A percentile compares a stretch with the other conserved stretches of the same genome.
Evolutionary conservation across 2,888 invertebrate genomes (phyloP).

Genomic region (Pardosa pseudoannulata): DNA sequence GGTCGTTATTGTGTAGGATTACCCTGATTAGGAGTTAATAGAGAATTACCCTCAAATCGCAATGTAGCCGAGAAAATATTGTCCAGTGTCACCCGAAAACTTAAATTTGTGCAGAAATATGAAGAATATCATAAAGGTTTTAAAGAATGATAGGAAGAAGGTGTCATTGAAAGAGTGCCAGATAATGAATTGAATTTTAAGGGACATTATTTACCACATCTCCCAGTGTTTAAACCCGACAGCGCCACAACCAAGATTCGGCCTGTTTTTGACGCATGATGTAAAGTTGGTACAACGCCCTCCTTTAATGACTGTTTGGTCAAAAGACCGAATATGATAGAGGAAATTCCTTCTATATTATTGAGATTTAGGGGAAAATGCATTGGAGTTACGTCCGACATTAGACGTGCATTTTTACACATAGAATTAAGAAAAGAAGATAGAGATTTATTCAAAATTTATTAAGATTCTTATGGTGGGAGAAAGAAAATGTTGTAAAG

Average conservation of each 20-base stretch:
- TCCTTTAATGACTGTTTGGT: constrained; percentile 16
- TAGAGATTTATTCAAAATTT: constrained; percentile 14
- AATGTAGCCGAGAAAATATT: constrained; percentile 19
- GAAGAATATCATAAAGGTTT: constrained; percentile 1
- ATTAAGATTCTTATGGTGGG: too few relatives aligned
- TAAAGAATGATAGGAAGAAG: constrained; percentile 4
- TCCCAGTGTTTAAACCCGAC: constrained; percentile 73
- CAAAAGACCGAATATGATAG: constrained; percentile 18
- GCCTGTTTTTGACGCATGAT: constrained; percentile 73
- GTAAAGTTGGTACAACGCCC: constrained; percentile 5
- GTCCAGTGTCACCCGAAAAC: constrained; percentile 15
- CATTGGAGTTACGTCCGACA: constrained; percentile 1
- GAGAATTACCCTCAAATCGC: background rate
- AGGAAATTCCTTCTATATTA: constrained; percentile 20
- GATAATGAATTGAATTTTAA: background rate
- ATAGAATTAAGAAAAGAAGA: background rate
- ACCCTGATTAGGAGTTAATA: background rate
- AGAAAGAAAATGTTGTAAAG: background rate
- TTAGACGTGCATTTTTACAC: constrained; percentile 14
- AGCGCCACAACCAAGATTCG: constrained; percentile 73
- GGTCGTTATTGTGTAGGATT: background rate
- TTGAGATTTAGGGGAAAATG: constrained; percentile 16
- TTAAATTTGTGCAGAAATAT: constrained; percentile 15
- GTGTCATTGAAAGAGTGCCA: background rate
- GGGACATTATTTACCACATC: constrained; percentile 67